A percentile compares a stretch with the other conserved stretches of the same genome.
Evolutionary conservation across 1,140 invertebrate genomes (phyloP).

Genomic region (Drosophila repleta): DNA sequence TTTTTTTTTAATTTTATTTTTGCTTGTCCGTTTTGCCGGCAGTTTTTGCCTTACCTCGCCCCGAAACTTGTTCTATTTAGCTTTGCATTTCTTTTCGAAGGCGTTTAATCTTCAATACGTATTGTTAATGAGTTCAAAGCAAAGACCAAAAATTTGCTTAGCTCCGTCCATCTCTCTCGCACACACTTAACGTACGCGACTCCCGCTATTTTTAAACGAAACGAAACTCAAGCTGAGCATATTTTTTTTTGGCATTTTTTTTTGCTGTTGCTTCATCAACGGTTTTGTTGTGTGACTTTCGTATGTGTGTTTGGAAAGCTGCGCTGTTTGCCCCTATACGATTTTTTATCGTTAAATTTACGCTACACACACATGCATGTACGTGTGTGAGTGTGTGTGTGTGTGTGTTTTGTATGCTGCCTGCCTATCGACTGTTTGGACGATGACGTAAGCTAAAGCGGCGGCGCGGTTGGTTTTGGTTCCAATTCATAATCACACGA

Average conservation of each 20-base stretch:
- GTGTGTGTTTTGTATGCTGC: slow-evolving; percentile 51
- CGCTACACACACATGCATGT: slow-evolving; percentile 20
- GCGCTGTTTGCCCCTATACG: slow-evolving; percentile 60
- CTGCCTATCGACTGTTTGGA: slow-evolving; percentile 51
- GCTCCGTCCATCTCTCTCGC: slow-evolving; percentile 32
- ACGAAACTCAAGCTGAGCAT: slow-evolving; percentile 62
- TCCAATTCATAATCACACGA: slow-evolving; percentile 79
- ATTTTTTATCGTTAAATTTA: slow-evolving; percentile 68
- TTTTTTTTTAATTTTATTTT: no score
- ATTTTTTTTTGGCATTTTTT: slow-evolving; percentile 43
- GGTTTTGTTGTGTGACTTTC: slow-evolving; percentile 67
- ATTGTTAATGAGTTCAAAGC: slow-evolving; percentile 72
- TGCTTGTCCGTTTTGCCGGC: slow-evolving; percentile 70
- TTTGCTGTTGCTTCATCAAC: slow-evolving; percentile 60
- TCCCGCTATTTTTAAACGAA: slow-evolving; percentile 69
- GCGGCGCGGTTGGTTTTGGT: slow-evolving; percentile 53
- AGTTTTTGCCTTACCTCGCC: slow-evolving; percentile 51
- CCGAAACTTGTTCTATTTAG: slow-evolving; percentile 64
- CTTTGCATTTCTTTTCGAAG: slow-evolving; percentile 43
- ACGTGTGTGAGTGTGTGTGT: slow-evolving; percentile 25
- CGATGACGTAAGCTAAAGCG: slow-evolving; percentile 73
- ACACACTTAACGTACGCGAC: slow-evolving; percentile 33
- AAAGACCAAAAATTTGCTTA: slow-evolving; percentile 38
- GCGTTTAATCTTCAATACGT: slow-evolving; percentile 72
- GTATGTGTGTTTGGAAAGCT: slow-evolving; percentile 68